Base-by-base conservation (phyloP, 2,888 invertebrate species). In the Eustalomyia histrio region DNA sequence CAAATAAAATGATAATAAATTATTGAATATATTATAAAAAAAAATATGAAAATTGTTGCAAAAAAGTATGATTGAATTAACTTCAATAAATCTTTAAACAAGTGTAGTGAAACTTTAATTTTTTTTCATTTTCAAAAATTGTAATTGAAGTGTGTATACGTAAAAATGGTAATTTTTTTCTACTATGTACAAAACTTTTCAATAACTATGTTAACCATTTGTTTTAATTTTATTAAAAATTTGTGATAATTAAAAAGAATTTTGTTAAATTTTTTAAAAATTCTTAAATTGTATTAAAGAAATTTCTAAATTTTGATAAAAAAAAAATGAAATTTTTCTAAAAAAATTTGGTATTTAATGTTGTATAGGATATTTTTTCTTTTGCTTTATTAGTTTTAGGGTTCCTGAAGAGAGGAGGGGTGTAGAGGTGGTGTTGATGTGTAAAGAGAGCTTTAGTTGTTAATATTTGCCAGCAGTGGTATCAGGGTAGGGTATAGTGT, bases 81-180 rank as follows among this genome's bases (percentile, higher is more conserved):
- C 4, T 47, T 12, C 21, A 61, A 61, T 5, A 39, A 47, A 47
- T 47, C 5, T 14, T 47, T 47, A 47, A 47, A 47, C 14, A 47
- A 47, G 43, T 47, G 43, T 43, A 24, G 58, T 60, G 39, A 53
- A 71, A 71, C 63, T 63, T 64, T 4, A 63, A 33, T 21, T 33
- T 47, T 71, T 47, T 55, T 71, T 52, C 8, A n/a, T n/a, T 18
- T 21, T 43, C 16, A 24, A 18, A 76, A 52, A 76, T 57, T 52
- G 43, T 33, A 50, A 55, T 67, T 78, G 69, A 69, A 69, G 73
- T 81, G 81, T 81, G 78, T 81, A 81, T 81, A 81, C 74, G 74
- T 74, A 71, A 81, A 81, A 67, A 81, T 81, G 81, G 81, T 81
- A 81, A 81, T 75, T 67, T 68, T 61, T 7, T 29, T 17, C n/a